Evolutionary conservation across 2,113 vertebrate species (phyloP), one percentile per base, ranked within the genome.

Genomic region (Arothron firmamentum): DNA sequence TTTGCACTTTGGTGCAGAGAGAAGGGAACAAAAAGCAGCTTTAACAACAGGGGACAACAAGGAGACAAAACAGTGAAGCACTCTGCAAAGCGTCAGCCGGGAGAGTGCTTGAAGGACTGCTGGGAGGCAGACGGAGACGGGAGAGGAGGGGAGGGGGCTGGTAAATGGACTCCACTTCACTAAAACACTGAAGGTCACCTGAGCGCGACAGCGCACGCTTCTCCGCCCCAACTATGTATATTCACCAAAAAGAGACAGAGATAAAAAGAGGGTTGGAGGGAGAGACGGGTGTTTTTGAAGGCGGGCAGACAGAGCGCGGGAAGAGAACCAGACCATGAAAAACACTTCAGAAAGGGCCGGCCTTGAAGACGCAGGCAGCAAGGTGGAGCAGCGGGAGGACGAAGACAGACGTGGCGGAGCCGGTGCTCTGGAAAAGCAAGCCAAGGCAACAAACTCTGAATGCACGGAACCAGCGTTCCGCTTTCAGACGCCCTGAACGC

Each of bases 51-150:
- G 21, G 45, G 62, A 63, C 70, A 66, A 66, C 41, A 60, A 70
- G 53, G 65, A 55, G 38, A 23, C 38, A 50, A 18, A 38, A 75
- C 14, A 52, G 63, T 53, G 38, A 53, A 19, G 53, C 34, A 13
- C 55, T 75, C 68, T 65, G 65, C 52, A 72, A 69, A 49, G 72
- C 58, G 71, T 75, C 67, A 72, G 64, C 42, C 55, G 55, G 47
- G 15, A n/a, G 20, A 62, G 52, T 59, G 75, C 72, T 56, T 56
- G 53, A 38, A 66, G 50, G 28, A 28, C 28, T 6, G 28, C 28
- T 28, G 42, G 47, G 20, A 38, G 65, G 45, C 41, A 74, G 64
- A 72, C 38, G 46, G n/a, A 41, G 46, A 54, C 48, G 62, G 65
- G 28, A 28, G 28, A 28, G 28, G 28, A 28, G 28, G 28, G 34